A percentile compares a stretch with the other conserved stretches of the same genome.
These are phyloP conservation scores for Pterostichus niger DNA, from an alignment of 2,888 invertebrate genomes.

Conservation along the genomic window DNA sequence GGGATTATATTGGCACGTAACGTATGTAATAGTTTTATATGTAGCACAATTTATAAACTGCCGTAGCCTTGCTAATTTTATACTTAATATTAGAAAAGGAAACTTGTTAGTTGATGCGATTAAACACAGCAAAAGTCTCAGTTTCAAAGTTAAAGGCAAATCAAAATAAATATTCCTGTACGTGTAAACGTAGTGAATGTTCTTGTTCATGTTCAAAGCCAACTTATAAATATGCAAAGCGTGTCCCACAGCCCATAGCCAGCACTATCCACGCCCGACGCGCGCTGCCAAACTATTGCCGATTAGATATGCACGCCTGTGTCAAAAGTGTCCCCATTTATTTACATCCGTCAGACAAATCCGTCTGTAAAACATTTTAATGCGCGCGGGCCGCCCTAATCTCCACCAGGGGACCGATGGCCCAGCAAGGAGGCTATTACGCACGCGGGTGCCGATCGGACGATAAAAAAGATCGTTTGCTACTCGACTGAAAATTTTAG, in stretches of 20 bases:
- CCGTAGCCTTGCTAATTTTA: too few relatives aligned
- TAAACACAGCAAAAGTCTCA: not conserved
- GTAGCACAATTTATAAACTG: too few relatives aligned
- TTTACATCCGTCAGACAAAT: conserved; percentile 62
- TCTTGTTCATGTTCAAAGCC: too few relatives aligned
- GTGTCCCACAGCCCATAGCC: not conserved
- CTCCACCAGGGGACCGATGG: conserved; percentile 31
- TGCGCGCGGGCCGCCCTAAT: conserved; percentile 36
- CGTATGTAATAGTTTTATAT: too few relatives aligned
- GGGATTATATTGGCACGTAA: too few relatives aligned
- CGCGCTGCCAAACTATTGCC: conserved; percentile 20
- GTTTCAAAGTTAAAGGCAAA: not conserved
- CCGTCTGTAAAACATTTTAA: conserved; percentile 55
- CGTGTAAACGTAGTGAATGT: not conserved
- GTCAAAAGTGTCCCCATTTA: conserved; percentile 63
- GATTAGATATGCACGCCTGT: conserved; percentile 59
- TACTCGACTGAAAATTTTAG: conserved; percentile 33
- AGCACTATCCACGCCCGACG: conserved; percentile 7
- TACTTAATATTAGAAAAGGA: too few relatives aligned
- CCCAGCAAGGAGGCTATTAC: conserved; percentile 5
- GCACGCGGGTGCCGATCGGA: conserved; percentile 32
- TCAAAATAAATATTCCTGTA: not conserved
- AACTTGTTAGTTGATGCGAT: too few relatives aligned
- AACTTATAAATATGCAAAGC: conserved; percentile 48
- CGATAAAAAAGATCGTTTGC: conserved; percentile 58